Percentiles rank a stretch among this genome's conserved stretches.
Evolutionary conservation across 2,888 invertebrate genomes (phyloP).

Genomic region (Heliconius sara): DNA sequence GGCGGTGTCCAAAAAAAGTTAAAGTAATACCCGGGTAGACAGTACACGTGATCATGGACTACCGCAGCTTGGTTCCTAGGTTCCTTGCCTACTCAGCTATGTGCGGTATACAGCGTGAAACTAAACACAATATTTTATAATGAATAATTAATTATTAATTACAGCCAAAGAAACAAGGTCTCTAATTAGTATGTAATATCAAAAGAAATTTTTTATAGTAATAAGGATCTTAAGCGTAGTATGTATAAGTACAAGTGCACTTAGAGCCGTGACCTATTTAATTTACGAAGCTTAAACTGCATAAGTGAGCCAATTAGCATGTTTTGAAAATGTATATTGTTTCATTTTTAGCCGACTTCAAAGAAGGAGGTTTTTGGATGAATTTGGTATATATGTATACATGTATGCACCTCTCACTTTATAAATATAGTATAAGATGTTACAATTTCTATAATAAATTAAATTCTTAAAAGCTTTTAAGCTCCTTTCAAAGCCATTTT

Average conservation of each 20-base stretch:
- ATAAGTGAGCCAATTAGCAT: neutral
- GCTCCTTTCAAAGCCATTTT: neutral
- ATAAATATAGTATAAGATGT: neutral
- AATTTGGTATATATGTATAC: too few relatives aligned
- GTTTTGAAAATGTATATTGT: neutral
- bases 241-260: neutral
- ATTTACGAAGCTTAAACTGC: neutral
- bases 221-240: neutral
- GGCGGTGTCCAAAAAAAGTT: too few relatives aligned
- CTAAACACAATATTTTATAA: too few relatives aligned
- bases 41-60: too few relatives aligned
- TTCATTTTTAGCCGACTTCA: neutral
- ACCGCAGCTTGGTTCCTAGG: too few relatives aligned
- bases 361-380: too few relatives aligned
- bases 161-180: too few relatives aligned
- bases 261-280: neutral
- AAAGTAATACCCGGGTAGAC: too few relatives aligned
- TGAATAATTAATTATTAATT: too few relatives aligned
- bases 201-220: neutral
- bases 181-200: too few relatives aligned
- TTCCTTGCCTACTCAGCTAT: too few relatives aligned
- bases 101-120: too few relatives aligned
- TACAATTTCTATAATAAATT: conserved; percentile 4
- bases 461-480: conserved; percentile 4
- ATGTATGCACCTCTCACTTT: neutral